Conservation (phyloP, 2,113 vertebrate genomes). For the Nannobrachium achirus region DNA sequence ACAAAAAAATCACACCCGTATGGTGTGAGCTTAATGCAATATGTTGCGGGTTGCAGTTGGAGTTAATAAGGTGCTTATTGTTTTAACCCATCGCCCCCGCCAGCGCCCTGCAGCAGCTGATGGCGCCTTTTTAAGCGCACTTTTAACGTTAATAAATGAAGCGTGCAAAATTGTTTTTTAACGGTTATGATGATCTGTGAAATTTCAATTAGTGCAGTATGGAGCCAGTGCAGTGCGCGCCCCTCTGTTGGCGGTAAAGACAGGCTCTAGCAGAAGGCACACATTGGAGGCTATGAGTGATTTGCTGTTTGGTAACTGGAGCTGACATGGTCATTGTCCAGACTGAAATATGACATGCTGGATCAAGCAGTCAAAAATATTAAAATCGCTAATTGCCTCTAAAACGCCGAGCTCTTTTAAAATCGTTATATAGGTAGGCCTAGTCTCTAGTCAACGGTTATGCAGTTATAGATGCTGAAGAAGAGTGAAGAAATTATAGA, state of each 20-base stretch:
- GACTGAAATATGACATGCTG: constrained; percentile 12
- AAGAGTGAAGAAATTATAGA: too few relatives aligned
- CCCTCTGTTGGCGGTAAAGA: constrained; percentile 31
- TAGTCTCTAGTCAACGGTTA: too few relatives aligned
- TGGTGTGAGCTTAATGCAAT: constrained; percentile 11
- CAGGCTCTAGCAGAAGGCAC: constrained; percentile 50
- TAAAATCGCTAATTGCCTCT: constrained; percentile 57
- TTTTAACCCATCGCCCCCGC: constrained; percentile 67
- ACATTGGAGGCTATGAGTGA: neutral
- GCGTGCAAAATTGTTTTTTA: constrained; percentile 85
- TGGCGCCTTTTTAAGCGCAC: constrained; percentile 82
- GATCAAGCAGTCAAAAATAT: constrained; percentile 41
- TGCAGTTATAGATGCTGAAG: too few relatives aligned
- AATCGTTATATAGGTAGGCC: too few relatives aligned
- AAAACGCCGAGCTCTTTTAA: constrained; percentile 32
- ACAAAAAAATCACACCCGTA: too few relatives aligned
- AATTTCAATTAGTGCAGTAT: constrained; percentile 81
- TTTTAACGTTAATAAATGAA: constrained; percentile 87
- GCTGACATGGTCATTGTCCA: constrained; percentile 61
- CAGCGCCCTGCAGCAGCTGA: constrained; percentile 82
- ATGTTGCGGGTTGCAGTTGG: constrained; percentile 45
- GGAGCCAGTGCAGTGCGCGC: constrained; percentile 40
- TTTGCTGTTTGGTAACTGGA: constrained; percentile 39
- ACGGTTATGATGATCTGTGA: constrained; percentile 85
- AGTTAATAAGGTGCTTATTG: constrained; percentile 73